Base-by-base conservation (phyloP, 2,888 invertebrate species). In the Hypsopygia costalis region DNA sequence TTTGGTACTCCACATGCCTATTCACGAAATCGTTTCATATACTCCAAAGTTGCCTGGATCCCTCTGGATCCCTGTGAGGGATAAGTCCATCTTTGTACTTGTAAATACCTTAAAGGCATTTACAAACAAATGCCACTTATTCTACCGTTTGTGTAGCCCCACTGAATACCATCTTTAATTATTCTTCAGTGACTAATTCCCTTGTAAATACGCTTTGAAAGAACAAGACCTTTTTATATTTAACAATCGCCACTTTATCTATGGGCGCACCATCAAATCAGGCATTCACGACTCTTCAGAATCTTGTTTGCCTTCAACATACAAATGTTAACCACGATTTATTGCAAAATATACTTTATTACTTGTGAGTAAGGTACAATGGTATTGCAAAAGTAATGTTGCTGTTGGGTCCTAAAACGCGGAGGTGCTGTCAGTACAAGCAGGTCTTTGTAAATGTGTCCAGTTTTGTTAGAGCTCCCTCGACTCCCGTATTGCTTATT, bases 271-370 rank as follows among this genome's bases (percentile, higher is more conserved):
- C 64, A 71, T 70, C 73, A 74, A 80, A 77, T 77, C 75, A 71
- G 65, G 65, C 71, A 71, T 74, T 79, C 74, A 76, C 72, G 68
- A 76, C 65, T 78, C 72, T 64, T 77, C 71, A 69, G 64, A 76
- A 78, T 69, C 85, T 72, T 67, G 83, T 77, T 86, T 65, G 78
- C 85, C 85, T 83, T 86, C 82, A 76, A 81, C 69, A 55, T 66
- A 45, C 51, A 52, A 51, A 58, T 52, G 63, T 62, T 51, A 45
- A 51, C 40, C 39, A 43, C 43, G 37, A 37, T 42, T 37, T 54
- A 55, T 51, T 64, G 65, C 59, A 80, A 81, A 78, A 69, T 47
- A 50, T 43, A 46, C 73, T 69, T 65, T 81, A 80, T 61, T 43
- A 40, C 47, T 30, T 21, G 34, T 40, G 25, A 36, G 52, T 71